These are phyloP conservation scores for Mesochorus sp. DNA, from an alignment of 2,888 invertebrate species.

Conservation along the genomic window DNA sequence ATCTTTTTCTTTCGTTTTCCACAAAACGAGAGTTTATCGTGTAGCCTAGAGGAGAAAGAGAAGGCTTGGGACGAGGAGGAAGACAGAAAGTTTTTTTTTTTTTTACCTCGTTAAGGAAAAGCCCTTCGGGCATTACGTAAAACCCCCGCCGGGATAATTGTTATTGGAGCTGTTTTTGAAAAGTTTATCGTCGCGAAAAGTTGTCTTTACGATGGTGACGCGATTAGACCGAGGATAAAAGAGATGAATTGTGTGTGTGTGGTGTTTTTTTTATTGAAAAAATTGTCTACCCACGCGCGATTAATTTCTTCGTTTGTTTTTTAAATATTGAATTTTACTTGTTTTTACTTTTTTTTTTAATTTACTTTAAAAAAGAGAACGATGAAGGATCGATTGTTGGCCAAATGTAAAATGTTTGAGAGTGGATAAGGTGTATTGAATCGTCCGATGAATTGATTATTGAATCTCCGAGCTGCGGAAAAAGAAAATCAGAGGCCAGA, in stretches of 20 bases:
- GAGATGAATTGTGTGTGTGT: not conserved
- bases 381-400: not conserved
- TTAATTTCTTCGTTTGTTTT: not conserved
- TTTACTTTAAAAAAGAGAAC: not conserved
- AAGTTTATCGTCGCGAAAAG: conserved; percentile 1
- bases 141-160: conserved; percentile 12
- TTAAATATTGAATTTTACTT: not conserved
- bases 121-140: not conserved
- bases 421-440: conserved; percentile 5
- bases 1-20: not conserved
- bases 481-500: not conserved
- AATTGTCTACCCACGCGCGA: too few relatives aligned
- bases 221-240: not conserved
- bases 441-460: conserved; percentile 3
- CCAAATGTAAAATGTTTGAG: not conserved
- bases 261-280: not conserved
- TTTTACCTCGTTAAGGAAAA: conserved; percentile 26
- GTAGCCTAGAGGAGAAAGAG: not conserved
- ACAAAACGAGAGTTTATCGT: not conserved
- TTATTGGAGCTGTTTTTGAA: conserved; percentile 23
- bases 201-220: not conserved
- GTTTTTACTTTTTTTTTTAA: not conserved
- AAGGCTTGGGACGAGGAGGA: not conserved
- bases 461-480: not conserved
- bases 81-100: too few relatives aligned